Evolutionary conservation across 1,140 invertebrate genomes (phyloP).

Genomic region (Radopholus similis): DNA sequence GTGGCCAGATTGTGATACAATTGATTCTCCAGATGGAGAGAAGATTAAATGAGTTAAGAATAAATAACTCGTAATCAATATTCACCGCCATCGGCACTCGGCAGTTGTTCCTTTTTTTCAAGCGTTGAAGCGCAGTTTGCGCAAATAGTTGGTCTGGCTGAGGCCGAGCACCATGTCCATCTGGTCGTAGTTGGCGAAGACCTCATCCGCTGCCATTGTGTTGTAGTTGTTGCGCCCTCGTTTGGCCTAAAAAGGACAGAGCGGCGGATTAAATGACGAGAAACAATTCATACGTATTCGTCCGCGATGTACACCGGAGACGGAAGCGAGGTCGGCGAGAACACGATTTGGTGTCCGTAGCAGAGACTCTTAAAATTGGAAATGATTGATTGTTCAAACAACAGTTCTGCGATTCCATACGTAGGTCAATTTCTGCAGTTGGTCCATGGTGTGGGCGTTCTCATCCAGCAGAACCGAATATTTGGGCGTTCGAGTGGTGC

Average conservation of each 20-base stretch:
- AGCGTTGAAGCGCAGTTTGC: no score
- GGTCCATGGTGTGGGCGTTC: constrained; percentile 6
- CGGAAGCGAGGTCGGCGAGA: constrained; percentile 25
- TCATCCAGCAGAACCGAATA: constrained; percentile 16
- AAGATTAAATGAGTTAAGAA: no score
- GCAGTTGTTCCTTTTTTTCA: no score
- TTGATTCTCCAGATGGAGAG: no score
- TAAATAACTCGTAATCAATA: no score
- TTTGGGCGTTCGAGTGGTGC: constrained; percentile 10
- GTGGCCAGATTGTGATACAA: no score
- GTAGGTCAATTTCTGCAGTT: constrained; percentile 4
- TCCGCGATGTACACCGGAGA: constrained; percentile 29
- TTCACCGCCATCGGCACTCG: no score
- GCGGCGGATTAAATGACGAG: not conserved
- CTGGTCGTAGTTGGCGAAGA: no score
- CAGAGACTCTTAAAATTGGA: constrained; percentile 21
- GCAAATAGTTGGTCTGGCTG: no score
- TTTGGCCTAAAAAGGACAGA: constrained; percentile 17
- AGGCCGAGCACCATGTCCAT: no score
- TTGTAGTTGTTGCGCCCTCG: constrained; percentile 35
- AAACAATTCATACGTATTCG: constrained; percentile 12
- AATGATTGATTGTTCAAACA: no score
- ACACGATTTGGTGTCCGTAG: constrained; percentile 37
- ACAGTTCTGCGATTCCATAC: not conserved
- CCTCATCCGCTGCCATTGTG: no score